Base-by-base conservation (phyloP, 2,888 invertebrate genomes). In the Harpalus rubripes region DNA sequence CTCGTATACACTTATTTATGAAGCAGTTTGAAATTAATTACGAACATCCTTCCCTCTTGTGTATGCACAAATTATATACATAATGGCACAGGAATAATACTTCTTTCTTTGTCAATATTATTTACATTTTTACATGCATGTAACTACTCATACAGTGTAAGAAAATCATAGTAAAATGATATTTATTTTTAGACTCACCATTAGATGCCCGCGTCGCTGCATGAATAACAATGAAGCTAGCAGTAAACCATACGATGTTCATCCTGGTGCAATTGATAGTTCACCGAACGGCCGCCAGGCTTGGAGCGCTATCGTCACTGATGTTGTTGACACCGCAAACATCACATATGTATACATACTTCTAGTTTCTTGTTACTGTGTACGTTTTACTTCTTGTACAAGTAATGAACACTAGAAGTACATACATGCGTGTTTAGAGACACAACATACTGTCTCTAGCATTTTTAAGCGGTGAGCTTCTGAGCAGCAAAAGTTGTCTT, bases 401-500 rank as follows among this genome's bases (percentile, higher is more conserved):
- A 39, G 68, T 39, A 68, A 68, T 39, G n/a, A 68, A 68, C 68
- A 68, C 68, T 63, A 63, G 63, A 63, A 32, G 68, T 39, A 15
- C 63, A 63, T 63, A 26, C 22, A 32, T 32, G 32, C 4, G 0
- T 63, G 63, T 63, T 63, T 63, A 22, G 8, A 63, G 26, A 68
- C 32, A 68, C 68, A 68, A 39, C 68, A 68, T 63, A 26, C 1
- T 63, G 63, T 26, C 22, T 63, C 10, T 10, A 22, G 26, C 0
- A 22, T 63, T 63, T 63, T 63, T 26, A 63, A 26, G 18, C 8
- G 63, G 16, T 63, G 22, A 22, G 18, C 26, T 63, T 8, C 26
- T 63, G 22, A 22, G 63, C 18, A 10, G 18, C 22, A 61, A 61
- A 61, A 5, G 44, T 44, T 44, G 7, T 44, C 44, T 44, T 44